Conservation (phyloP, 2,113 vertebrate genomes). For the Phalacrocorax aristotelis region DNA sequence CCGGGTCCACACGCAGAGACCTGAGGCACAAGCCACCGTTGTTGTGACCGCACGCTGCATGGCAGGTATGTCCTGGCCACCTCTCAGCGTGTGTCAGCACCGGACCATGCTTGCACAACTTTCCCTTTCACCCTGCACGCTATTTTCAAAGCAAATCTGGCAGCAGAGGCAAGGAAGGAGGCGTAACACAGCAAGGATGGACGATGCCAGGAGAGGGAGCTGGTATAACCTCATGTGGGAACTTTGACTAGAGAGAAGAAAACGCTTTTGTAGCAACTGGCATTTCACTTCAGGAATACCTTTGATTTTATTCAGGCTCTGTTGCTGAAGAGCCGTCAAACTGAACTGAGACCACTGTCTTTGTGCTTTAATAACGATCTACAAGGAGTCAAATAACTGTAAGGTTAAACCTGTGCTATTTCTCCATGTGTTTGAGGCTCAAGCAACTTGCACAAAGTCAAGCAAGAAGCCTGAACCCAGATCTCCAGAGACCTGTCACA, state of each 20-base stretch:
- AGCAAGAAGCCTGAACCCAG: background rate
- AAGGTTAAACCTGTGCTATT: background rate
- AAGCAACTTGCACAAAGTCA: background rate
- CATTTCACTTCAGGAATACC: background rate
- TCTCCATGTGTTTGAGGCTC: background rate
- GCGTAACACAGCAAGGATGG: background rate
- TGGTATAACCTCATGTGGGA: background rate
- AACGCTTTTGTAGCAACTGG: background rate
- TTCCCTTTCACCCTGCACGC: background rate
- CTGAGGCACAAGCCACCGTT: background rate
- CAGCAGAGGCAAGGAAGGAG: background rate
- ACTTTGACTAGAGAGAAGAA: background rate
- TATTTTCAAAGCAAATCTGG: background rate
- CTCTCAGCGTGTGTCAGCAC: background rate
- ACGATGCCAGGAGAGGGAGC: rapidly evolving
- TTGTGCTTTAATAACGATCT: background rate
- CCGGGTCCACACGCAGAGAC: too few species aligned
- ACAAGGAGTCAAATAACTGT: background rate
- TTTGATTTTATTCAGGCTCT: background rate
- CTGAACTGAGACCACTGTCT: background rate
- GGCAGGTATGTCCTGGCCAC: background rate
- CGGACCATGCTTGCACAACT: background rate
- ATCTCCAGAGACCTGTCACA: background rate
- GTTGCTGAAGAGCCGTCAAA: background rate
- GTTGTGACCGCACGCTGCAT: rapidly evolving